Evolutionary conservation across 2,797 vertebrate species (phyloP).

Genomic region (Podarcis lilfordi): DNA sequence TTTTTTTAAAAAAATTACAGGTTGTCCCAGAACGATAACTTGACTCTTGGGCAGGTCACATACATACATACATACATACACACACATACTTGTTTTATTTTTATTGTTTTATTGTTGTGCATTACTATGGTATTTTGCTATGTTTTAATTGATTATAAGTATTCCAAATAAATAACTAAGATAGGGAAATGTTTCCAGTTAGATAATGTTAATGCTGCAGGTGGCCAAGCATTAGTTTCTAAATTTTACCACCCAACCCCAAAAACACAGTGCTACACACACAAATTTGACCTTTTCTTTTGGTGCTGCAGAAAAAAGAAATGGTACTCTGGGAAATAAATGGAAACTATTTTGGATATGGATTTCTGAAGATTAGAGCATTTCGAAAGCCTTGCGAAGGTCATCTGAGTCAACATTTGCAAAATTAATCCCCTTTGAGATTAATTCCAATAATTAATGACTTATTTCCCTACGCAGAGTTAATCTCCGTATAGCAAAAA

Average conservation of each 20-base stretch:
- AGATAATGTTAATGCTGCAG: conserved; percentile 34
- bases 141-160: too few relatives aligned
- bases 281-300: neutral
- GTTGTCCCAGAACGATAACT: too few relatives aligned
- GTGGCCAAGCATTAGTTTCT: conserved; percentile 28
- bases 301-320: neutral
- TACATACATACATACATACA: too few relatives aligned
- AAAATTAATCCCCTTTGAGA: neutral
- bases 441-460: neutral
- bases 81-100: too few relatives aligned
- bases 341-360: neutral
- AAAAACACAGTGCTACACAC: neutral
- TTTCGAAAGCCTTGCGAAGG: neutral
- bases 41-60: too few relatives aligned
- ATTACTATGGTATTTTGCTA: too few relatives aligned
- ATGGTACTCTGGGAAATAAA: neutral
- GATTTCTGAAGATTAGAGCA: neutral
- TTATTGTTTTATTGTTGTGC: too few relatives aligned
- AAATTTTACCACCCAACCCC: neutral
- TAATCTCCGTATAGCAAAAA: neutral
- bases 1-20: too few relatives aligned
- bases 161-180: conserved; percentile 10
- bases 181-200: conserved; percentile 63
- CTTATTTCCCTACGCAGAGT: neutral
- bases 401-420: neutral